Percentiles rank a stretch among this genome's conserved stretches.
Conservation (phyloP, 1,140 invertebrate species). For the Cotesia vestalis region DNA sequence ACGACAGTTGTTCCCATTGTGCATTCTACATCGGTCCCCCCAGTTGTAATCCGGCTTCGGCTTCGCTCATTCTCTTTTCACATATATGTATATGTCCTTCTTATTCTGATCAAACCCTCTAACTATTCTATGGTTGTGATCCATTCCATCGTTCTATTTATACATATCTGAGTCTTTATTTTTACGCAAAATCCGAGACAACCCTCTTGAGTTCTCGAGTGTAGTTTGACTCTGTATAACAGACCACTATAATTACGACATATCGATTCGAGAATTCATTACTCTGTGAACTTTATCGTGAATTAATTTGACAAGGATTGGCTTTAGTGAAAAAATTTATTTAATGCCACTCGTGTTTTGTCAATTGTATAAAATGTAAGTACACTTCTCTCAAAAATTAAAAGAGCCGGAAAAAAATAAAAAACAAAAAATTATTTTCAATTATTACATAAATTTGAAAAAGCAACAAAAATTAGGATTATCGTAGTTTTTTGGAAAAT, state of each 20-base stretch:
- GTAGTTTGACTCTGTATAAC: constrained; percentile 14
- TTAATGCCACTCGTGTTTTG: too few species aligned
- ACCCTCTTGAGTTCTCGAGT: constrained; percentile 13
- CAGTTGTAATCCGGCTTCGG: constrained; percentile 6
- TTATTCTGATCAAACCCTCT: background rate
- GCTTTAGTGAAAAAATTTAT: too few species aligned
- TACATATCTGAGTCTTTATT: constrained; percentile 17
- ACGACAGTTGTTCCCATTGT: constrained; percentile 60
- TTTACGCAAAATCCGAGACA: constrained; percentile 18
- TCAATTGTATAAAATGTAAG: constrained; percentile 1
- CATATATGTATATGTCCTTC: background rate
- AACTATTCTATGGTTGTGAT: too few species aligned
- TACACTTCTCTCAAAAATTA: too few species aligned
- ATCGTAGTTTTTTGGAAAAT: too few species aligned
- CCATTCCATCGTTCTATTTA: background rate
- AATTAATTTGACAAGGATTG: background rate
- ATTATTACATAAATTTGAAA: too few species aligned
- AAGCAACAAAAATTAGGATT: too few species aligned
- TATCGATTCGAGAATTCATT: background rate
- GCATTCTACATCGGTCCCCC: background rate
- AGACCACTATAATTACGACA: constrained; percentile 6
- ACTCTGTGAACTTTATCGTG: background rate
- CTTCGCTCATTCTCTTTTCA: constrained; percentile 18
- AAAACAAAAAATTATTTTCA: too few species aligned
- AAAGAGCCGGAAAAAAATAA: too few species aligned